Base-by-base conservation (phyloP, 1,140 invertebrate genomes). In the Eciton burchellii region DNA sequence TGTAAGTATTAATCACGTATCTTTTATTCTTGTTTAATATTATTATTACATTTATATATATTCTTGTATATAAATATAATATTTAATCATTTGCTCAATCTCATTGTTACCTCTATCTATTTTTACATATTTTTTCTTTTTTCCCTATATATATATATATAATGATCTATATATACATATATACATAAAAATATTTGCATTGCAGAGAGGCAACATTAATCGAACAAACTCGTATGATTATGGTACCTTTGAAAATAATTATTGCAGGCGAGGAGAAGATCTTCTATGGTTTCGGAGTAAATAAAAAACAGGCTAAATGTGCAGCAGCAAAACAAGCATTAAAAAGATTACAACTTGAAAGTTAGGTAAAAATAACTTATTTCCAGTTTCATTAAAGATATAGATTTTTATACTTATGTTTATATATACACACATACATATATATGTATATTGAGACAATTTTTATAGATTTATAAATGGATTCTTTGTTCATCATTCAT, bases 261-360 rank as follows among this genome's bases (percentile, higher is more conserved):
- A 93, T 95, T 71, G 92, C 94, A 57, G 95, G 95, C 0, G 88
- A 94, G 72, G 91, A 90, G 6, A 94, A 95, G 83, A 91, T 93
- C 0, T 96, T 96, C 4, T 93, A 95, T 91, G 97, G 97, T 0
- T 96, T 96, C 89, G 97, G 97, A 12, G 88, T 83, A 0, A 97
- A 96, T 90, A 96, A 95, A 82, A 93, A 93, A 11, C 94, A 95
- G 88, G 97, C 97, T 0, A 97, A 97, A 90, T 94, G 95, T 45
- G 96, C 97, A 0, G 97, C 97, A 1, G 95, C 97, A 0, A 97
- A 98, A 91, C 93, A 96, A 72, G 97, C 97, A 0, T 92, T 98
- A 14, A 95, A 92, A 90, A 95, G 79, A 84, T 91, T 83, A 24
- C 65, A 63, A 9, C 43, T 9, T 16, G 89, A 85, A 82, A 71